phyloP scores from a whole-genome alignment of 35 echinoderm and acorn worm genomes.

The Diadema setosum region DNA sequence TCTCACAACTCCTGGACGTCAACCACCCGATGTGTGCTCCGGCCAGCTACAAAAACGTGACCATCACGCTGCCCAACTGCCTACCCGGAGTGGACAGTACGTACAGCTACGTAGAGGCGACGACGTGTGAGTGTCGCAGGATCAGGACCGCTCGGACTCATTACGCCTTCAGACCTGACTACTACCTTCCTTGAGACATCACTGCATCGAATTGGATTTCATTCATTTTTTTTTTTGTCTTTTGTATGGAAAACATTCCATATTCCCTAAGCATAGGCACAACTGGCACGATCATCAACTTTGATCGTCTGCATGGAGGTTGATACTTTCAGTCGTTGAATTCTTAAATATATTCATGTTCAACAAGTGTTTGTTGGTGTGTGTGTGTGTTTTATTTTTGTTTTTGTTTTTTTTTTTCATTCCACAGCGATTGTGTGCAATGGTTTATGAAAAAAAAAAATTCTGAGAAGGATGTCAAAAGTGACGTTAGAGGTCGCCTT shows the following conservation, averaged over 20 bases:
- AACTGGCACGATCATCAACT: too few relatives aligned
- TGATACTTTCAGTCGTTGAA: too few relatives aligned
- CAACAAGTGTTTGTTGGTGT: too few relatives aligned
- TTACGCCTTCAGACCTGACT: conserved; percentile 56
- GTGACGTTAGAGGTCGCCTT: too few relatives aligned
- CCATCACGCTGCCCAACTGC: conserved; percentile 40
- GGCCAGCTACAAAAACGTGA: conserved; percentile 12
- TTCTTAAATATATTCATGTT: too few relatives aligned
- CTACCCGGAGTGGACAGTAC: conserved; percentile 43
- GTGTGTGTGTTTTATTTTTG: too few relatives aligned
- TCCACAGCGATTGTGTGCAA: too few relatives aligned
- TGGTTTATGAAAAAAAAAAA: too few relatives aligned
- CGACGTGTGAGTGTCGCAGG: conserved; percentile 24
- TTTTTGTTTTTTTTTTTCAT: too few relatives aligned
- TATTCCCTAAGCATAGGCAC: background rate
- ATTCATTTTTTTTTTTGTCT: background rate
- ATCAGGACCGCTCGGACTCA: background rate
- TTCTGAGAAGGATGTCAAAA: too few relatives aligned
- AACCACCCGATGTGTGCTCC: conserved; percentile 39
- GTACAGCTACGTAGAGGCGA: conserved; percentile 55
- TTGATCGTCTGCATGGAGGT: too few relatives aligned
- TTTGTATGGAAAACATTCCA: background rate
- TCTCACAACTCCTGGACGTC: conserved; percentile 19
- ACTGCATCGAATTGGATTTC: background rate
- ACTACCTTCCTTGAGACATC: conserved; percentile 5